These are phyloP conservation scores for Eremophila alpestris DNA, from an alignment of 2,797 vertebrate genomes.

Conservation along the genomic window DNA sequence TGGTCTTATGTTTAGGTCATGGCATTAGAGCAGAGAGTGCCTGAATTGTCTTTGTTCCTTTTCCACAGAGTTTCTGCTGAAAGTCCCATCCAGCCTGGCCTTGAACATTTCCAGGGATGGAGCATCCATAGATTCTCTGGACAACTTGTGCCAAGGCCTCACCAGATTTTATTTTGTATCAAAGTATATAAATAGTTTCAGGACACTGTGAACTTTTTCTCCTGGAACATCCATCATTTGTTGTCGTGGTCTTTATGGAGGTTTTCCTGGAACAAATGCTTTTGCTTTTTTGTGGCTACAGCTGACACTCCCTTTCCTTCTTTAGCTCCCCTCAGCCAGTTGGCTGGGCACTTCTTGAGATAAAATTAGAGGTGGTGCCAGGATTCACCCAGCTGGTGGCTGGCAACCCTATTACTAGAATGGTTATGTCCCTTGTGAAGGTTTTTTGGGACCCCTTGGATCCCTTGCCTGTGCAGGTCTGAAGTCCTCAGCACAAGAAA, in stretches of 20 bases:
- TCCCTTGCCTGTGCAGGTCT: neutral
- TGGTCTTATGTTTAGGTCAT: neutral
- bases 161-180: neutral
- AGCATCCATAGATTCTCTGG: neutral
- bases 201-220: neutral
- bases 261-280: neutral
- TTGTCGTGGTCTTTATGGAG: neutral
- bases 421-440: neutral
- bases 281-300: neutral
- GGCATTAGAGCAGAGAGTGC: neutral
- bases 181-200: neutral
- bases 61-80: neutral
- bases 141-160: neutral
- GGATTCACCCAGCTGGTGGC: neutral
- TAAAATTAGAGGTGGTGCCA: neutral
- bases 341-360: neutral
- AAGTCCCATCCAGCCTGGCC: neutral
- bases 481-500: neutral
- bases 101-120: neutral
- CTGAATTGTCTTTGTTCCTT: neutral
- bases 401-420: neutral
- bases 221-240: neutral
- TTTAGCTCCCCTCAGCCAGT: neutral
- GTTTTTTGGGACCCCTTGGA: neutral
- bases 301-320: neutral